Evolutionary conservation across 2,797 vertebrate genomes (phyloP).

Genomic region (Enteromius fasciolatus): DNA sequence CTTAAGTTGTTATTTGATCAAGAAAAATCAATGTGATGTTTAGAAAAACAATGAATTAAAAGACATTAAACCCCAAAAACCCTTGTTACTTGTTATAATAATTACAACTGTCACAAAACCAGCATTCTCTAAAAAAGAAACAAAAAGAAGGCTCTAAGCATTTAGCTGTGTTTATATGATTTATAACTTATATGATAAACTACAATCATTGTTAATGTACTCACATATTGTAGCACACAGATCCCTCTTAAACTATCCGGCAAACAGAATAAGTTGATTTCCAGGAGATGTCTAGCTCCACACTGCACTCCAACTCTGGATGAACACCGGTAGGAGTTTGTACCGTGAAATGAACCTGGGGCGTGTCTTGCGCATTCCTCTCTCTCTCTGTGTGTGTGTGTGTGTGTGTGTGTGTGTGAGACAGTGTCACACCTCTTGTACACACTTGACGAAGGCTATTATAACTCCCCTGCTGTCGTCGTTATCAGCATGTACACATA

Average conservation of each 20-base stretch:
- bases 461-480: neutral
- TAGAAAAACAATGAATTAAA: neutral
- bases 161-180: neutral
- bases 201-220: constrained; percentile 11
- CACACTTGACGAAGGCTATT: neutral
- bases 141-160: neutral
- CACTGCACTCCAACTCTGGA: constrained; percentile 19
- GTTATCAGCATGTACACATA: constrained; percentile 14
- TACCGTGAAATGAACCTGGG: constrained; percentile 33
- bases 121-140: neutral
- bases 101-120: neutral
- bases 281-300: neutral
- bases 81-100: neutral
- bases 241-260: neutral
- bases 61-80: neutral
- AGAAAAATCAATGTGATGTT: neutral
- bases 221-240: constrained; percentile 26
- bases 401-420: neutral
- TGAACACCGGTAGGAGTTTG: neutral
- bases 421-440: constrained; percentile 4
- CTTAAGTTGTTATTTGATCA: neutral
- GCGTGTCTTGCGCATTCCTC: constrained; percentile 31
- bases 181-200: neutral
- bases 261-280: constrained; percentile 9
- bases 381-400: neutral